Evolutionary conservation across 53 echinoderm and acorn worm species (phyloP).

Genomic region (Patiria pectinifera): DNA sequence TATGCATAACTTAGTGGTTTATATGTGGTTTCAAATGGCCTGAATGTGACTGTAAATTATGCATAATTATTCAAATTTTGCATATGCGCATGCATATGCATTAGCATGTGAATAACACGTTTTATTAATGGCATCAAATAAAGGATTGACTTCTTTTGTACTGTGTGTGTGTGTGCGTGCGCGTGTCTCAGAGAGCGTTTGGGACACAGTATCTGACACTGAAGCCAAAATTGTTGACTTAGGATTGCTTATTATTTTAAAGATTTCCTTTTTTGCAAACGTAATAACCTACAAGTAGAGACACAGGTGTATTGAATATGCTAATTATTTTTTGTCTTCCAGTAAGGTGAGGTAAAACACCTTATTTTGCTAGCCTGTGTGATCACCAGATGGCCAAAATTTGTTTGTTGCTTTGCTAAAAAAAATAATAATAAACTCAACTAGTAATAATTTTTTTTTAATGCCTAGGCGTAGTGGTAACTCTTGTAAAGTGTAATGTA

Average conservation of each 20-base stretch:
- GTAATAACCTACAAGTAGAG: conserved; percentile 51
- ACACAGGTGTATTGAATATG: conserved; percentile 26
- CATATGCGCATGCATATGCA: conserved; percentile 34
- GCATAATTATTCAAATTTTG: conserved; percentile 21
- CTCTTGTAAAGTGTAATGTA: too few species aligned
- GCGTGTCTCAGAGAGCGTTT: neutral
- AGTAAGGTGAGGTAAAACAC: conserved; percentile 14
- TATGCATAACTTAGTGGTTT: conserved; percentile 55
- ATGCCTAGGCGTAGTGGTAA: too few species aligned
- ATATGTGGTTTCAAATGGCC: conserved; percentile 15
- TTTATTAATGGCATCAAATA: neutral
- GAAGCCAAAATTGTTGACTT: conserved; percentile 29
- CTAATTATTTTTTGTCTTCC: conserved; percentile 61
- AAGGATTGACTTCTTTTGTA: conserved; percentile 45
- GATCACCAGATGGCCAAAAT: neutral
- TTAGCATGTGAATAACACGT: neutral
- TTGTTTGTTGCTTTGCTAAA: too few species aligned
- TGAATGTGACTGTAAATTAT: conserved; percentile 55
- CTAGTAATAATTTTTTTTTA: too few species aligned
- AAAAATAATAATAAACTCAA: too few species aligned
- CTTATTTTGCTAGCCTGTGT: conserved; percentile 53
- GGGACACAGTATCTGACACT: conserved; percentile 25
- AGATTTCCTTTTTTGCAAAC: conserved; percentile 32
- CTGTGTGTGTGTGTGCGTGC: conserved; percentile 8
- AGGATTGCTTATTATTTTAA: conserved; percentile 37